Conservation (phyloP, 2,888 invertebrate species). For the Eilema sororculum region DNA sequence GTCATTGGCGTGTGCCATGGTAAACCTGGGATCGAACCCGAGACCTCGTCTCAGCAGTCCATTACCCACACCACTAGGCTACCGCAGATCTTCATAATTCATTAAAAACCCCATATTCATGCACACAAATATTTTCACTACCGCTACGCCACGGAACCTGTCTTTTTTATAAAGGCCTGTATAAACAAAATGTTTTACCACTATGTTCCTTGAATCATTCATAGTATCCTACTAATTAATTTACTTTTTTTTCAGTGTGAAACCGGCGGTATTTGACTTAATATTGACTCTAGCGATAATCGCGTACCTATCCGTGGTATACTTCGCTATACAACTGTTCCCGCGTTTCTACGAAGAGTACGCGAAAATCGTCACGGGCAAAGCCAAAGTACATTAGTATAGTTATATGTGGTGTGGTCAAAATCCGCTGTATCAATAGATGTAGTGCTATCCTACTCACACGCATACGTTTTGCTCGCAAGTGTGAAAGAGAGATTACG, state of each 20-base stretch:
- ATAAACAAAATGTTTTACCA: too few species aligned
- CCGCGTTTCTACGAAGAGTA: conserved; percentile 89
- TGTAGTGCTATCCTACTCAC: conserved; percentile 27
- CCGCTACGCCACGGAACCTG: too few species aligned
- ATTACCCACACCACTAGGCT: too few species aligned
- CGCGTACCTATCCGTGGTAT: conserved; percentile 94
- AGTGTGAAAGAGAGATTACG: conserved; percentile 14
- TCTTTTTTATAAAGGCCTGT: too few species aligned
- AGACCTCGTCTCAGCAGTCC: too few species aligned
- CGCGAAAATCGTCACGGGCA: conserved; percentile 83
- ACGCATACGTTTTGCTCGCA: background rate
- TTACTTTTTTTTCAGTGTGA: conserved; percentile 90
- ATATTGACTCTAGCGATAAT: conserved; percentile 95
- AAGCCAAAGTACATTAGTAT: conserved; percentile 75
- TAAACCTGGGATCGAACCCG: too few species aligned
- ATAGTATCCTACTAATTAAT: too few species aligned
- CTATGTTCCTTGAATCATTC: too few species aligned
- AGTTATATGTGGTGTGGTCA: conserved; percentile 31
- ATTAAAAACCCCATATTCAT: too few species aligned
- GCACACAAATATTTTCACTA: too few species aligned
- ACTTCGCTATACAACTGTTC: conserved; percentile 92
- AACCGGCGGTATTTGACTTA: conserved; percentile 99
- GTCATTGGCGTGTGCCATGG: too few species aligned
- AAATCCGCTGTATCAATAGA: conserved; percentile 11
- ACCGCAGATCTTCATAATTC: too few species aligned